Base-by-base conservation (phyloP, 2,113 vertebrate species). In the Nothocercus julius region DNA sequence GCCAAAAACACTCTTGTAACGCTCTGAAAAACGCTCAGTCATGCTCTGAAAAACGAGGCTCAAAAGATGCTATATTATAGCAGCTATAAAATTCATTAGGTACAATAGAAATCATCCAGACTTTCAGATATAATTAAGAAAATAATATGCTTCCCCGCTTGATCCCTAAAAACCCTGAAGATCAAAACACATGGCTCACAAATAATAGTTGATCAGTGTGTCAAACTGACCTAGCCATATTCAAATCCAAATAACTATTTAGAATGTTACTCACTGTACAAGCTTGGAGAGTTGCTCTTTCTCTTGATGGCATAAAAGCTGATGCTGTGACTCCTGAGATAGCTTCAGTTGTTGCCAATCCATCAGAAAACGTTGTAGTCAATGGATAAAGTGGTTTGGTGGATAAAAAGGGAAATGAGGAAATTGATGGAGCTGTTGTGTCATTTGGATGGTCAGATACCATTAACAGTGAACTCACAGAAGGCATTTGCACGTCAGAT, bases 201-300 rank as follows among this genome's bases (percentile, higher is more conserved):
- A 18, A 30, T 32, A 38, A 53, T 30, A 36, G 67, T 82, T 68
- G 9, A 75, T 32, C 22, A 25, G 24, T 30, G 3, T 32, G 17
- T 9, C 28, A 32, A 72, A 53, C 15, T 51, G 76, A 89, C 2
- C 7, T 91, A 76, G 36, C 14, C 2, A 38, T 24, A 66, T 18
- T 69, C 11, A 67, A 89, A 87, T 28, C 25, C 12, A 67, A 58
- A 66, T 30, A 19, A 75, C 58, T 64, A 56, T 66, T 68, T 72
- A 5, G 20, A 79, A 70, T 8, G 13, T 64, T 93, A 98, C 98
- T 98, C 85, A 98, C 98, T 30, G 97, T 91, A 87, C 98, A 98
- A 56, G 91, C 30, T 27, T 92, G 93, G 15, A 94, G 79, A 20
- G 79, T 42, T 40, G 85, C 72, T 78, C 82, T 90, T 92, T 97